Percentiles rank a stretch among this genome's conserved stretches.
Evolutionary conservation across 1,140 invertebrate species (phyloP).

Genomic region (Scaptomyza montana): DNA sequence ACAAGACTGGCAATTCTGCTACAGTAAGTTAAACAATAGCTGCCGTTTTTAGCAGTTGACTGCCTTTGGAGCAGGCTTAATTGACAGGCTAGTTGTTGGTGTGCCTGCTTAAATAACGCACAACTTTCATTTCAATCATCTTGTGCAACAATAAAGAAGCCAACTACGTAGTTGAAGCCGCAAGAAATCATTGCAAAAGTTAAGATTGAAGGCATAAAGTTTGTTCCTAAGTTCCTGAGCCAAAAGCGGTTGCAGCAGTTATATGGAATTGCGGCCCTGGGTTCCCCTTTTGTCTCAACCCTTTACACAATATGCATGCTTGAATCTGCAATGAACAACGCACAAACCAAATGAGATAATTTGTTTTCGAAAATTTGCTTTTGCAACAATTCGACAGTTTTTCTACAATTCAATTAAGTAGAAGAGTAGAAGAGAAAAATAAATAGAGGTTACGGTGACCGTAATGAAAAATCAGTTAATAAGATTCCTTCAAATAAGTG

Average conservation of each 20-base stretch:
- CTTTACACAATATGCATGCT: conserved; percentile 12
- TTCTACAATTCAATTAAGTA: too few relatives aligned
- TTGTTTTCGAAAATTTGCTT: conserved; percentile 42
- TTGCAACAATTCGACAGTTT: background rate
- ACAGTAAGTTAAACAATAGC: conserved; percentile 28
- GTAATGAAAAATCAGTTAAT: background rate
- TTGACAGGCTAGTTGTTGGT: conserved; percentile 22
- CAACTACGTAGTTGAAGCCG: conserved; percentile 9
- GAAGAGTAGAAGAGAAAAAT: too few relatives aligned
- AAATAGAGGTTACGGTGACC: too few relatives aligned
- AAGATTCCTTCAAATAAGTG: too few relatives aligned
- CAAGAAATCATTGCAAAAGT: conserved; percentile 46
- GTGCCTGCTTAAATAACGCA: conserved; percentile 24
- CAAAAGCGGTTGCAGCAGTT: conserved; percentile 27
- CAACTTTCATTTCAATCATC: conserved; percentile 49
- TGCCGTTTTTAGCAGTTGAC: background rate
- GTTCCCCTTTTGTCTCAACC: conserved; percentile 8
- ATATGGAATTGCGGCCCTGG: conserved; percentile 27
- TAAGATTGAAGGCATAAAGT: conserved; percentile 48
- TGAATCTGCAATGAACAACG: conserved; percentile 21
- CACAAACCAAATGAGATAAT: conserved; percentile 35
- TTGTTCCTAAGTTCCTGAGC: conserved; percentile 12
- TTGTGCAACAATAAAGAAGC: conserved; percentile 36
- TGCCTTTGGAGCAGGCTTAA: conserved; percentile 5
- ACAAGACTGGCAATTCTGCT: background rate